These are phyloP conservation scores for Aeoliscus strigatus DNA, from an alignment of 2,797 vertebrate genomes.

Conservation along the genomic window DNA sequence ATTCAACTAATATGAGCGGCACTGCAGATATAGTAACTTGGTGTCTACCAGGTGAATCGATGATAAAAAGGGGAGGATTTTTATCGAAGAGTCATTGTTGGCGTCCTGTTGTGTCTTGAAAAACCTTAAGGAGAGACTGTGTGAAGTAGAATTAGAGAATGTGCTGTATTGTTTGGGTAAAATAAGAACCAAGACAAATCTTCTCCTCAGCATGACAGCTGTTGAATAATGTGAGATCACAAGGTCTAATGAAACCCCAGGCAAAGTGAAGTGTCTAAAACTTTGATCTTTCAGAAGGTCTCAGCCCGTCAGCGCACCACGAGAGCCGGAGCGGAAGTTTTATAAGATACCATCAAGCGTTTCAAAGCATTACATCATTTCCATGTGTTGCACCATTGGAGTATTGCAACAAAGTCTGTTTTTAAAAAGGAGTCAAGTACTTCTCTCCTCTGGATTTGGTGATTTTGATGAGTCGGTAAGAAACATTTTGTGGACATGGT, in stretches of 20 bases:
- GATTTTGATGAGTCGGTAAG: constrained; percentile 34
- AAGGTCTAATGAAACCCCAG: constrained; percentile 50
- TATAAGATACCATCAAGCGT: constrained; percentile 54
- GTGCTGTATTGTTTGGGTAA: neutral
- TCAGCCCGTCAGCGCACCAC: constrained; percentile 28
- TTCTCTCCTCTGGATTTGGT: constrained; percentile 2
- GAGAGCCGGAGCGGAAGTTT: constrained; percentile 31
- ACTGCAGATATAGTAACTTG: no score
- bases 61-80: no score
- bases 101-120: no score
- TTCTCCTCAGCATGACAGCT: constrained; percentile 19
- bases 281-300: constrained; percentile 54
- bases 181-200: neutral
- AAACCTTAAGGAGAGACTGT: no score
- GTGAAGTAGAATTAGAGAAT: no score
- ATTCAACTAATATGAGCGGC: no score
- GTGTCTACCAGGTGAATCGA: no score
- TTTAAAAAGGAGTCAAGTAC: constrained; percentile 39
- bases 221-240: constrained; percentile 47
- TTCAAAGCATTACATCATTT: constrained; percentile 68
- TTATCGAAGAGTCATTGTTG: no score
- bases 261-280: constrained; percentile 28
- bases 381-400: constrained; percentile 37
- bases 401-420: constrained; percentile 35
- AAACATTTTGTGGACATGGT: constrained; percentile 24